phyloP scores from a whole-genome alignment of 2,113 vertebrate species.

The Melanostigma gelatinosum region DNA sequence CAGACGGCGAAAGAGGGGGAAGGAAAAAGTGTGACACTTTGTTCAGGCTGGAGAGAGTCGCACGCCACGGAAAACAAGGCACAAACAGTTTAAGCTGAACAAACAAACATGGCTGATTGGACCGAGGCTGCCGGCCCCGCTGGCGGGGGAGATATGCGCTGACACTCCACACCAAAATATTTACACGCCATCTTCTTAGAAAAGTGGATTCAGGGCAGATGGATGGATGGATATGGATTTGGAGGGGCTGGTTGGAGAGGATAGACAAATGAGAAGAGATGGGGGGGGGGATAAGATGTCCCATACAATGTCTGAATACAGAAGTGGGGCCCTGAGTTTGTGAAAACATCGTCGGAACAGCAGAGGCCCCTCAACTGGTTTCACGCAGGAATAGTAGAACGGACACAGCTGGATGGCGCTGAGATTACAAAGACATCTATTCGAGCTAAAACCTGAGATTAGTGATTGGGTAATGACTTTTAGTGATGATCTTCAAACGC shows the following conservation, averaged over 20 bases:
- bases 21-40: conserved; percentile 65
- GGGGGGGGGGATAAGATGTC: conserved; percentile 50
- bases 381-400: not conserved
- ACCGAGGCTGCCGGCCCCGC: conserved; percentile 55
- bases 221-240: conserved; percentile 65
- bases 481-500: not conserved
- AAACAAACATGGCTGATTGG: conserved; percentile 83
- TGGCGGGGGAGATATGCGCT: conserved; percentile 62
- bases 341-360: conserved; percentile 26
- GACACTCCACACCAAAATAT: conserved; percentile 77
- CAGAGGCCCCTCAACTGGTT: conserved; percentile 1
- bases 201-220: conserved; percentile 74
- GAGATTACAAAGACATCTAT: conserved; percentile 2
- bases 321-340: conserved; percentile 40
- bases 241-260: conserved; percentile 63
- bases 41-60: conserved; percentile 64
- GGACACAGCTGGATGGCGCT: not conserved
- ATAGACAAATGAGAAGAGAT: conserved; percentile 62
- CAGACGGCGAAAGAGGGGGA: conserved; percentile 39
- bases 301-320: conserved; percentile 54
- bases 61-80: conserved; percentile 73
- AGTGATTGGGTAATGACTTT: no score
- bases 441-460: not conserved
- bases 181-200: conserved; percentile 80
- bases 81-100: conserved; percentile 82